phyloP scores from a whole-genome alignment of 2,888 invertebrate species.

The Sesamia inferens region DNA sequence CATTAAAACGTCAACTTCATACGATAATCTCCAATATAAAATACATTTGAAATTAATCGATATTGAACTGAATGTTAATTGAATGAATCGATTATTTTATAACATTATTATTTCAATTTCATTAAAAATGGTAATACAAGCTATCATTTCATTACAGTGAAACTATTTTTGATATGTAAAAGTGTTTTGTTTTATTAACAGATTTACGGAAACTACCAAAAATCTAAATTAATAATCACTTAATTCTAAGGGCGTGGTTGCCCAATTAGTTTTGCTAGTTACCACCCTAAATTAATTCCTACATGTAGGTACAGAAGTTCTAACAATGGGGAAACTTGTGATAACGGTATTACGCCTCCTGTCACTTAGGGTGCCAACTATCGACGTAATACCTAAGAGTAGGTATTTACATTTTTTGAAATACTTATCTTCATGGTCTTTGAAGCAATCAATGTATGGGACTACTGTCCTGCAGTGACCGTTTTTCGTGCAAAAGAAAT shows the following conservation, averaged over 20 bases:
- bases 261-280: constrained; percentile 48
- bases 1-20: too few relatives aligned
- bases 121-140: too few relatives aligned
- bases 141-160: too few relatives aligned
- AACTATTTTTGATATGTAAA: background rate
- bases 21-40: too few relatives aligned
- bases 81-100: too few relatives aligned
- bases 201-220: background rate
- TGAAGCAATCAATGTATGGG: background rate
- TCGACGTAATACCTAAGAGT: constrained; percentile 24
- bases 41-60: too few relatives aligned
- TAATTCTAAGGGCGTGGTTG: constrained; percentile 23
- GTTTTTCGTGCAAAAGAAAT: background rate
- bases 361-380: constrained; percentile 42
- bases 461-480: background rate
- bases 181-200: background rate
- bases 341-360: constrained; percentile 41
- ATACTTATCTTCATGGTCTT: too few relatives aligned
- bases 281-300: constrained; percentile 46
- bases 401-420: too few relatives aligned
- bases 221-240: constrained; percentile 1
- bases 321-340: constrained; percentile 47
- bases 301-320: constrained; percentile 45
- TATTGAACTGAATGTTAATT: too few relatives aligned
- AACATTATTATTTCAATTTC: too few relatives aligned